These are phyloP conservation scores for Eolophus roseicapilla DNA, from an alignment of 2,113 vertebrate genomes.

Conservation along the genomic window DNA sequence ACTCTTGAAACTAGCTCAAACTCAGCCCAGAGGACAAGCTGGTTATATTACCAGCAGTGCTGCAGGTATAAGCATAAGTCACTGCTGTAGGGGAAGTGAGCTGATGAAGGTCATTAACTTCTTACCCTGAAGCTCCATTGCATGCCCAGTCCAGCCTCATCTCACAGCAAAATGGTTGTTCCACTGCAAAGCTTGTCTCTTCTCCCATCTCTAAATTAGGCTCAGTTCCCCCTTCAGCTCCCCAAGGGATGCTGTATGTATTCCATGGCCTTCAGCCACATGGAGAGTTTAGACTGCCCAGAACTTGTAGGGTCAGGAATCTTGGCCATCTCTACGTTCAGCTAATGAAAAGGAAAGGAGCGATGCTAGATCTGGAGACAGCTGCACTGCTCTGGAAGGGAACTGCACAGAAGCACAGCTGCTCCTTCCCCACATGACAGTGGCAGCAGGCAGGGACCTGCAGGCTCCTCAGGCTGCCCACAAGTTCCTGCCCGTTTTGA, in stretches of 20 bases:
- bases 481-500: not conserved
- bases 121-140: not conserved
- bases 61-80: not conserved
- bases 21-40: not conserved
- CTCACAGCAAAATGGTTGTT: rapidly evolving
- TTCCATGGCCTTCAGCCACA: constrained; percentile 46
- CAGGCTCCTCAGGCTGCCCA: not conserved
- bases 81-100: not conserved
- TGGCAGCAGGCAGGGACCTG: not conserved
- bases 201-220: not conserved
- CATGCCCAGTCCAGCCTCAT: not conserved
- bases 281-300: not conserved
- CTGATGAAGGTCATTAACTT: not conserved
- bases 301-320: constrained; percentile 56
- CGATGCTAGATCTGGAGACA: not conserved
- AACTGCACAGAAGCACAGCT: not conserved
- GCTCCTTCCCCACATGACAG: not conserved
- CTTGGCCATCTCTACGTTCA: not conserved
- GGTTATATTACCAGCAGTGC: not conserved
- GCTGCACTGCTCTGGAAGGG: not conserved
- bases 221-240: not conserved
- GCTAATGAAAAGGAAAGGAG: constrained; percentile 24
- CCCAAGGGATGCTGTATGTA: not conserved
- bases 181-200: not conserved
- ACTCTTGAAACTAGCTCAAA: not conserved